Evolutionary conservation across 2,888 invertebrate species (phyloP).

Genomic region (Trisateles emortualis): DNA sequence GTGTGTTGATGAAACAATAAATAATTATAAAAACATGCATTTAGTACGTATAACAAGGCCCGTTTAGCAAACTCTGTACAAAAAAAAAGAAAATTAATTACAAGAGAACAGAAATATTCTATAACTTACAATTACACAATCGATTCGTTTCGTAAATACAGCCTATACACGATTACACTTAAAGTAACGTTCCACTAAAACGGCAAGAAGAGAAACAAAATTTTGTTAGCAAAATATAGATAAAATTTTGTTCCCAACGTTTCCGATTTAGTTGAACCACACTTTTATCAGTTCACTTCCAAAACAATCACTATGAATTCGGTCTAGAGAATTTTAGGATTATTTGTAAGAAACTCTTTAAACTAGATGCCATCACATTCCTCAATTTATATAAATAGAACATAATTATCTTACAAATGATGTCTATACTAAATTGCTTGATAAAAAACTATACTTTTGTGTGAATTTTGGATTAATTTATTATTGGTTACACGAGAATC

Average conservation of each 20-base stretch:
- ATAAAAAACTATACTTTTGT: too few relatives aligned
- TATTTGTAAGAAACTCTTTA: conserved; percentile 46
- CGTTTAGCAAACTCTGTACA: conserved; percentile 47
- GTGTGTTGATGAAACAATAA: conserved; percentile 27
- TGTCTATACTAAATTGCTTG: conserved; percentile 29
- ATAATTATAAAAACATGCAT: conserved; percentile 45
- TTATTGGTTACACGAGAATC: too few relatives aligned
- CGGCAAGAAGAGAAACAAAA: neutral
- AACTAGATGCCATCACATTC: conserved; percentile 47
- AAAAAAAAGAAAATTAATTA: conserved; percentile 55
- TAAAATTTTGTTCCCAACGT: neutral
- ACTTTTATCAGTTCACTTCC: conserved; percentile 33
- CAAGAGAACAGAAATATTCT: conserved; percentile 42
- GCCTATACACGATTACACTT: conserved; percentile 45
- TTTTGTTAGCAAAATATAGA: neutral
- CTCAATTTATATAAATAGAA: conserved; percentile 46
- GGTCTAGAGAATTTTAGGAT: conserved; percentile 66
- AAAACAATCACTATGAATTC: conserved; percentile 66
- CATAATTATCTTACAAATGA: conserved; percentile 36
- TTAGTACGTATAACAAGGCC: conserved; percentile 62
- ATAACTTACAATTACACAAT: conserved; percentile 51
- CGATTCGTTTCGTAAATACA: conserved; percentile 59
- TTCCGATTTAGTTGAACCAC: neutral
- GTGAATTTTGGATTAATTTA: too few relatives aligned
- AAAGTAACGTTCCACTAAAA: conserved; percentile 24